These are phyloP conservation scores for Steinernema hermaphroditum DNA, from an alignment of 2,888 invertebrate species.

Conservation along the genomic window DNA sequence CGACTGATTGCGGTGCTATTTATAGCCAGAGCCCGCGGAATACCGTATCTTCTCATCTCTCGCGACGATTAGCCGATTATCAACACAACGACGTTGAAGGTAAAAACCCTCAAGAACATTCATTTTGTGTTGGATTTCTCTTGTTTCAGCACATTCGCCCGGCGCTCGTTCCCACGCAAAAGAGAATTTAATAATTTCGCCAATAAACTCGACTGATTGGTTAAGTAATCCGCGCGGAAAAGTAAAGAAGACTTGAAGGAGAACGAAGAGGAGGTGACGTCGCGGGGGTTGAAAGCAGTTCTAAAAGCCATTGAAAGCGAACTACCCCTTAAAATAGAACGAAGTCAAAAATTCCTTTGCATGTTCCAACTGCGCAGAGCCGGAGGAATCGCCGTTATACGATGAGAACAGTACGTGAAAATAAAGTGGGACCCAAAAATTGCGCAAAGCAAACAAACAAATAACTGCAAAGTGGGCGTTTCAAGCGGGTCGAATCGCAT, in stretches of 20 bases:
- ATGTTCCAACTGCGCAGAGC: too few relatives aligned
- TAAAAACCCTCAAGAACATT: not conserved
- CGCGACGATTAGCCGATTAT: too few relatives aligned
- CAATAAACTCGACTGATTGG: not conserved
- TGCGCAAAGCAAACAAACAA: conserved; percentile 30
- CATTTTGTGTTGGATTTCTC: not conserved
- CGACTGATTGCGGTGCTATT: not conserved
- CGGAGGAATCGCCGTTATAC: too few relatives aligned
- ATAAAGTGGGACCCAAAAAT: conserved; percentile 10
- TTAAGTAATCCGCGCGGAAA: too few relatives aligned
- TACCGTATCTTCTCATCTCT: not conserved
- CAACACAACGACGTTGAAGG: not conserved
- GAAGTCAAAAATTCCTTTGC: too few relatives aligned
- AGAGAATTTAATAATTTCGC: not conserved
- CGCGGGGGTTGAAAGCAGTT: too few relatives aligned
- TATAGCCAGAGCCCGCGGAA: not conserved
- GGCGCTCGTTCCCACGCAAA: not conserved
- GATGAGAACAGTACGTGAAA: not conserved
- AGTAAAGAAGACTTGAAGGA: too few relatives aligned
- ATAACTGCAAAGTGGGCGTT: conserved; percentile 31
- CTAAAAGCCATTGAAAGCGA: too few relatives aligned
- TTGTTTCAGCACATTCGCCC: not conserved
- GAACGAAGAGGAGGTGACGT: too few relatives aligned
- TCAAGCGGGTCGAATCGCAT: conserved; percentile 29
- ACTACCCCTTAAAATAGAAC: too few relatives aligned